A percentile compares a stretch with the other conserved stretches of the same genome.
Conservation (phyloP, 2,888 invertebrate species). For the Drosophila formosana region DNA sequence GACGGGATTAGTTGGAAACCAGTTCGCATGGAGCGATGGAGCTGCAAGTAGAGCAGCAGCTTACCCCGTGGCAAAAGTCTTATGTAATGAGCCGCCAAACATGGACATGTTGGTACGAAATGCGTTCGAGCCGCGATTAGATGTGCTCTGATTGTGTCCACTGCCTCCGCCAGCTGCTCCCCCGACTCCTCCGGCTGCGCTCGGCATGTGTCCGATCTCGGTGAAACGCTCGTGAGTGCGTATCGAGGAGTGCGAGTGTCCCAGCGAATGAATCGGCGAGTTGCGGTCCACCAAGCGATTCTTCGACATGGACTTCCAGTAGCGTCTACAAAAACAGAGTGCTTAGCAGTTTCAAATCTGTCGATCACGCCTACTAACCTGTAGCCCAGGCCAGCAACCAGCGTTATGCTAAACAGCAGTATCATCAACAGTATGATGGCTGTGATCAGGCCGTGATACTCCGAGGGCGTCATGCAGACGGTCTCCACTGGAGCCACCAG, state of each 20-base stretch:
- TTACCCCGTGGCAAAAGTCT: slow-evolving; percentile 89
- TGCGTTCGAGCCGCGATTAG: slow-evolving; percentile 79
- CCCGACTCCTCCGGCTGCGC: slow-evolving; percentile 38
- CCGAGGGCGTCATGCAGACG: slow-evolving; percentile 92
- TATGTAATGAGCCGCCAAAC: slow-evolving; percentile 89
- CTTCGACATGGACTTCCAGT: slow-evolving; percentile 92
- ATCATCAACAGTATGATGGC: slow-evolving; percentile 91
- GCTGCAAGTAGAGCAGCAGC: slow-evolving; percentile 39
- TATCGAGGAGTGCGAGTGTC: slow-evolving; percentile 84
- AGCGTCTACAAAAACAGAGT: slow-evolving; percentile 86
- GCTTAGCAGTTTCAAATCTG: not conserved
- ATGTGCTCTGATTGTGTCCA: slow-evolving; percentile 70
- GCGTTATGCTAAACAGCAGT: slow-evolving; percentile 90
- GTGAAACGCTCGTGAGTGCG: slow-evolving; percentile 85
- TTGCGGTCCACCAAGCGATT: slow-evolving; percentile 87
- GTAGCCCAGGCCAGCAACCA: slow-evolving; percentile 91
- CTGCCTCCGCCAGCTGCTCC: slow-evolving; percentile 34
- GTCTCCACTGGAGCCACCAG: slow-evolving; percentile 89
- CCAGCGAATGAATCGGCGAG: slow-evolving; percentile 85
- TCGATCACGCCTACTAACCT: slow-evolving; percentile 85
- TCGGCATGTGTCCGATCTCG: slow-evolving; percentile 83
- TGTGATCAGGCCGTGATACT: slow-evolving; percentile 93
- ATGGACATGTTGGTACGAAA: slow-evolving; percentile 86
- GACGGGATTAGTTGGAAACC: slow-evolving; percentile 41
- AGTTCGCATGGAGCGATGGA: slow-evolving; percentile 31